Conservation (phyloP, 2,888 invertebrate genomes). For the Trachelus iudaicus region DNA sequence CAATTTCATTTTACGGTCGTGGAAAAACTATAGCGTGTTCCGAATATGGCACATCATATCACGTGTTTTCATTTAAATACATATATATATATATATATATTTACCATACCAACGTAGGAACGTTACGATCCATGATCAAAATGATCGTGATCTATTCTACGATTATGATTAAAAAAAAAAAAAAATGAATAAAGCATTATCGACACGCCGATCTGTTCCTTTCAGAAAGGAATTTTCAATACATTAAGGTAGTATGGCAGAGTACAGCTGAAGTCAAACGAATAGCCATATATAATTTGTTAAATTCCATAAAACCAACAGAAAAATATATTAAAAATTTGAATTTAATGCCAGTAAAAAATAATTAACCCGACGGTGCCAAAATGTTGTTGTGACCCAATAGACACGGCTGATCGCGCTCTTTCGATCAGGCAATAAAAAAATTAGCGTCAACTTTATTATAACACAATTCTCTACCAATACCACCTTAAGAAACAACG, state of each 20-base stretch:
- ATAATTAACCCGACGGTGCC: too few relatives aligned
- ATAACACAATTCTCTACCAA: too few relatives aligned
- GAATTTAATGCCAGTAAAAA: too few relatives aligned
- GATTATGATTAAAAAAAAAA: background rate
- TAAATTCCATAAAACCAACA: too few relatives aligned
- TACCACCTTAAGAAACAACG: background rate
- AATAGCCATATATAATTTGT: too few relatives aligned
- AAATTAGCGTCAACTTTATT: too few relatives aligned
- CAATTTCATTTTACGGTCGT: background rate
- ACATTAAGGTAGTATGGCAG: background rate
- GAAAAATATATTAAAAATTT: too few relatives aligned
- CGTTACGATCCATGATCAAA: background rate
- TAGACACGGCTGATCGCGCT: too few relatives aligned
- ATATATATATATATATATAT: background rate
- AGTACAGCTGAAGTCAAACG: too few relatives aligned
- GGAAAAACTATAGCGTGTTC: conserved; percentile 11
- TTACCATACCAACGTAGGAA: background rate
- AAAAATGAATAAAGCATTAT: background rate
- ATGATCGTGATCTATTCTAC: background rate
- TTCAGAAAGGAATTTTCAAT: background rate
- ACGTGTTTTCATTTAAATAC: conserved; percentile 5
- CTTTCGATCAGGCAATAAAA: too few relatives aligned
- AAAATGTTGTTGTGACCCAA: too few relatives aligned
- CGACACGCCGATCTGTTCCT: background rate
- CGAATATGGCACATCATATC: conserved; percentile 26